A percentile compares a stretch with the other conserved stretches of the same genome.
These are phyloP conservation scores for Pavo muticus DNA, from an alignment of 2,113 vertebrate genomes.

Conservation along the genomic window DNA sequence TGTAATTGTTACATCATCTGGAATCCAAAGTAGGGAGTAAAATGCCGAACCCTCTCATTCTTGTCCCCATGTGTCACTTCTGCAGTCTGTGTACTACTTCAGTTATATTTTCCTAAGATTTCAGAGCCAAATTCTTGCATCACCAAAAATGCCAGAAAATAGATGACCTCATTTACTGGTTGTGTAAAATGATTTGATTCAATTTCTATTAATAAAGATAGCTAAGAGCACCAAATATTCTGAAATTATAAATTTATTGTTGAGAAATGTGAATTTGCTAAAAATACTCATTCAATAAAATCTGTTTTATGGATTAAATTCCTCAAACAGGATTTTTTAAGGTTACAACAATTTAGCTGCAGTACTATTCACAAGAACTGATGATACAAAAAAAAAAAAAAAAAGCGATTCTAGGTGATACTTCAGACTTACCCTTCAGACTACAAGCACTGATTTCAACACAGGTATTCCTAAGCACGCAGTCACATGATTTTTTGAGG, in stretches of 20 bases:
- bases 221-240: background rate
- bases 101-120: constrained; percentile 26
- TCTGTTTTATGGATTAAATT: background rate
- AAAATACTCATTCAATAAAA: background rate
- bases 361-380: background rate
- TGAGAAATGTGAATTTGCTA: background rate
- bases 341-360: background rate
- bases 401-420: background rate
- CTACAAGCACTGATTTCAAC: background rate
- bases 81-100: background rate
- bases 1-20: background rate
- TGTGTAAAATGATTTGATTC: background rate
- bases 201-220: background rate
- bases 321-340: background rate
- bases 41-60: background rate
- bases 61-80: background rate
- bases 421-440: background rate
- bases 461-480: rapidly evolving
- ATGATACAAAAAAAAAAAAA: background rate
- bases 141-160: background rate
- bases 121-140: constrained; percentile 10
- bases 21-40: background rate
- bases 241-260: background rate
- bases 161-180: background rate
- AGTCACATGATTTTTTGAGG: background rate